These are phyloP conservation scores for Chascanopsetta lugubris DNA, from an alignment of 2,113 vertebrate genomes.

Conservation along the genomic window DNA sequence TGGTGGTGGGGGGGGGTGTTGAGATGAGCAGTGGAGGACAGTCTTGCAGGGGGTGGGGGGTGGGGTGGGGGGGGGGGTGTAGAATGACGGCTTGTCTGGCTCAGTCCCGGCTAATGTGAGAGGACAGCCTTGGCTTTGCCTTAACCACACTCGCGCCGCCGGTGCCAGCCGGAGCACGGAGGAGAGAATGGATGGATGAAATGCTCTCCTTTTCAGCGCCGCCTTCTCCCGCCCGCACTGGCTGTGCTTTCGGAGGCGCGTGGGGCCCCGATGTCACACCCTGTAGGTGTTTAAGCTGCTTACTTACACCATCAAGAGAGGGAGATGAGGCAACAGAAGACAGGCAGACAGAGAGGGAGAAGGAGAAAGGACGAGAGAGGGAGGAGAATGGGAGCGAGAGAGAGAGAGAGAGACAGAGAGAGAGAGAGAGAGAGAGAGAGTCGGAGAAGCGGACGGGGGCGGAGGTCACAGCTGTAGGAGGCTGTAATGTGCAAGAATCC, in stretches of 20 bases:
- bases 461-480: conserved; percentile 75
- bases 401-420: conserved; percentile 62
- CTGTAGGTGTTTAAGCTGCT: conserved; percentile 84
- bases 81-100: conserved; percentile 73
- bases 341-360: conserved; percentile 60
- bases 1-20: neutral
- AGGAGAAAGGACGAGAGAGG: conserved; percentile 55
- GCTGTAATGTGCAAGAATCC: conserved; percentile 67
- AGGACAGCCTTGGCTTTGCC: conserved; percentile 80
- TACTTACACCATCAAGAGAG: conserved; percentile 75
- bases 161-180: conserved; percentile 69
- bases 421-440: conserved; percentile 65
- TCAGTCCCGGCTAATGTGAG: conserved; percentile 79
- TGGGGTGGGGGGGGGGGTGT: conserved; percentile 28
- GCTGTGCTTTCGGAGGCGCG: conserved; percentile 73
- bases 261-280: conserved; percentile 77
- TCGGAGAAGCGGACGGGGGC: conserved; percentile 64
- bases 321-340: conserved; percentile 71
- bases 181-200: conserved; percentile 77
- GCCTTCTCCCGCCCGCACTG: conserved; percentile 66
- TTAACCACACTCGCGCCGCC: conserved; percentile 59
- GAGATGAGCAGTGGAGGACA: conserved; percentile 61
- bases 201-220: conserved; percentile 68
- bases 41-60: conserved; percentile 20
- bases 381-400: conserved; percentile 64